Evolutionary conservation across 2,113 vertebrate genomes (phyloP), one percentile per base, ranked within the genome.

Genomic region (Hippocampus mohnikei): DNA sequence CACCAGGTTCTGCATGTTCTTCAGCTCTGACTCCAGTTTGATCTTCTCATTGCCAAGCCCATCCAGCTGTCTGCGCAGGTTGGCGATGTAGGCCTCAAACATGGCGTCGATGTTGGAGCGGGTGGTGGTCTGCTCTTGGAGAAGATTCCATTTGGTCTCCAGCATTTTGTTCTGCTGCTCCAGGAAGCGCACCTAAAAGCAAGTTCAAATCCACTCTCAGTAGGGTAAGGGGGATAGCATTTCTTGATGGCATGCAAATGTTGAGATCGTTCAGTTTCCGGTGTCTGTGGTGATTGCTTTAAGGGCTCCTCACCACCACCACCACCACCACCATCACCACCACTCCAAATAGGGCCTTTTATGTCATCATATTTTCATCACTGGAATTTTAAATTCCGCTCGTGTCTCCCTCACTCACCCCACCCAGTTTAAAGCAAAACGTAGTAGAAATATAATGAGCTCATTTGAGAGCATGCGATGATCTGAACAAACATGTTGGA

Each of bases 101-200:
- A 97, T 88, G 0, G 83, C 88, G 2, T 99, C 95, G n/a, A 98
- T 93, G 86, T 89, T 95, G 82, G 85, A 81, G 1, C 42, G 81
- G 41, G 71, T 73, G 25, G 85, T 85, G 74, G 95, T 94, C 89
- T 98, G 95, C 0, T 95, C 94, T 73, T 98, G 95, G 46, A 98
- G 90, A 21, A 98, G 90, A 29, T 5, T 89, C 95, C 95, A 98
- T 83, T 98, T 98, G 88, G 97, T 98, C 85, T 98, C 96, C 83
- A 99, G 89, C 84, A 98, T 94, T 86, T 98, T 98, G 91, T 99
- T 99, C 91, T 98, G 95, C 83, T 99, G 96, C 74, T 98, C 97
- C 87, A 98, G 87, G 87, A 95, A 95, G 40, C 96, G 93, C 3
- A 98, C 96, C 96, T 93, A 15, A 67, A 70, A 29, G n/a, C 13